Evolutionary conservation across 2,888 invertebrate genomes (phyloP).

Genomic region (Saturnia pavonia): DNA sequence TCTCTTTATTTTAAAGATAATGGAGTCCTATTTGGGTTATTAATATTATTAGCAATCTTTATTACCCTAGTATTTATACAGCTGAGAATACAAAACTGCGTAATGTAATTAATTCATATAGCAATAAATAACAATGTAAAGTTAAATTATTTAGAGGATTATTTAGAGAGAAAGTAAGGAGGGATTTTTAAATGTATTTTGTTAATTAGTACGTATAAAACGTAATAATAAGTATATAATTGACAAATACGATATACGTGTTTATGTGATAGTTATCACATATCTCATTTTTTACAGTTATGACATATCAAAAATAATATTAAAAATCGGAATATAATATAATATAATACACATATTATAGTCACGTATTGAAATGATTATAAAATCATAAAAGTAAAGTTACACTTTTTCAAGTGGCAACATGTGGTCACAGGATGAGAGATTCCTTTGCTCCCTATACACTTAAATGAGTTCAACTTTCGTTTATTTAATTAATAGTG

Average conservation of each 20-base stretch:
- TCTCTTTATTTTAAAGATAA: no score
- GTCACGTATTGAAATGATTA: not conserved
- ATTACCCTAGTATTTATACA: no score
- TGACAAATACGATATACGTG: not conserved
- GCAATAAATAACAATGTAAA: no score
- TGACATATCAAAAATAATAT: not conserved
- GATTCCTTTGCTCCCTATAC: constrained; percentile 1
- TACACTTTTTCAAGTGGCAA: constrained; percentile 34
- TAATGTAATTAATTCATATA: not conserved
- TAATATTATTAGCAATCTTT: no score
- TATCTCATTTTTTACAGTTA: not conserved
- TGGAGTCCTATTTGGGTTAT: no score
- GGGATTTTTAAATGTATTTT: no score
- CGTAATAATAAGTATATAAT: not conserved
- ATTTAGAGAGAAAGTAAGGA: no score
- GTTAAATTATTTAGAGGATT: not conserved
- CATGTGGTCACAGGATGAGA: constrained; percentile 45
- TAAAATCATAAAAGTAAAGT: not conserved
- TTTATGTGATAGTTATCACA: no score
- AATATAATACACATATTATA: not conserved
- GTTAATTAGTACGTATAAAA: not conserved
- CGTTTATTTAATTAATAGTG: not conserved
- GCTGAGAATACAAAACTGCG: not conserved
- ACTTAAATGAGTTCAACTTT: not conserved
- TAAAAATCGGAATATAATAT: not conserved